A percentile compares a stretch with the other conserved stretches of the same genome.
Evolutionary conservation across 2,888 invertebrate genomes (phyloP).

Genomic region (Plebejus anna): DNA sequence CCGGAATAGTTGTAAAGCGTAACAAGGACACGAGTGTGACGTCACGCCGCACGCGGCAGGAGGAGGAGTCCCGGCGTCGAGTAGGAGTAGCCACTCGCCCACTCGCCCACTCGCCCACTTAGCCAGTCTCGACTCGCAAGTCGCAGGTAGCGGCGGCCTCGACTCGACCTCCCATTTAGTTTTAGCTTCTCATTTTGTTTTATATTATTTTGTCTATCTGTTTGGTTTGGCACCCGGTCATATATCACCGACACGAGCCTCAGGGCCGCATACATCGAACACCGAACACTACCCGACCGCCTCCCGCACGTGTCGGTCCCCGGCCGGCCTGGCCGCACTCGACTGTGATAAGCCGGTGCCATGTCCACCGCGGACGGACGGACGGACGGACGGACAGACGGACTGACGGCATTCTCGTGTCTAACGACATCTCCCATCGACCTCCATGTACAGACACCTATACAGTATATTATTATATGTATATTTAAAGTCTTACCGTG

Average conservation of each 20-base stretch:
- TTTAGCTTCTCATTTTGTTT: conserved; percentile 49
- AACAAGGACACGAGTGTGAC: conserved; percentile 43
- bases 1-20: conserved; percentile 55
- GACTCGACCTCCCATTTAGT: conserved; percentile 50
- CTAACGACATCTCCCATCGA: conserved; percentile 36
- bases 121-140: conserved; percentile 53
- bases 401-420: conserved; percentile 30
- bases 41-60: conserved; percentile 43
- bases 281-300: conserved; percentile 56
- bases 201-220: conserved; percentile 48
- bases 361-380: neutral
- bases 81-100: conserved; percentile 51
- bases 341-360: conserved; percentile 44
- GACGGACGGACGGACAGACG: conserved; percentile 34
- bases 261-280: conserved; percentile 60
- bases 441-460: conserved; percentile 41
- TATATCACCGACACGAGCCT: conserved; percentile 69
- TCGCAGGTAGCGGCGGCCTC: conserved; percentile 62
- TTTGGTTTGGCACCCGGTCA: conserved; percentile 62
- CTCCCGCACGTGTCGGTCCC: conserved; percentile 35
- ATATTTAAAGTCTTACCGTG: conserved; percentile 53
- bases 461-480: conserved; percentile 45
- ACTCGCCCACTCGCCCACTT: neutral
- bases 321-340: conserved; percentile 33
- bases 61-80: conserved; percentile 59